These are phyloP conservation scores for Rosalia funebris DNA, from an alignment of 2,888 invertebrate species.

Conservation along the genomic window DNA sequence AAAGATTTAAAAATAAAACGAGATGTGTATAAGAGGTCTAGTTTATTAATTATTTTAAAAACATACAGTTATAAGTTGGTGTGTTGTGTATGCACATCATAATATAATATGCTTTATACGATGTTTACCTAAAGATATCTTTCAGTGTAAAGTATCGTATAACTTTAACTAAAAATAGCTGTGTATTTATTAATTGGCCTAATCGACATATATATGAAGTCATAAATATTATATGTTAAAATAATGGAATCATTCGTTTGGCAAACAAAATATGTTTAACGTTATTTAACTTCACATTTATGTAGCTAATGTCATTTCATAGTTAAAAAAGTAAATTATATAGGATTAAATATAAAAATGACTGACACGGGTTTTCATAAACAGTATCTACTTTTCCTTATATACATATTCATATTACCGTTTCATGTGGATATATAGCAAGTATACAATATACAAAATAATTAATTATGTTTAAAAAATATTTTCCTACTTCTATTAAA, in stretches of 20 bases:
- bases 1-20: conserved; percentile 1
- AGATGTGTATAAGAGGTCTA: conserved; percentile 45
- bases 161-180: too few species aligned
- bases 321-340: too few species aligned
- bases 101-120: conserved; percentile 4
- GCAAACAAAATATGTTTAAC: too few species aligned
- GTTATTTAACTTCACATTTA: too few species aligned
- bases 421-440: conserved; percentile 31
- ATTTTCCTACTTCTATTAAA: conserved; percentile 37
- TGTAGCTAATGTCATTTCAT: too few species aligned
- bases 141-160: conserved; percentile 9
- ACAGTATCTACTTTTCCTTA: conserved; percentile 34
- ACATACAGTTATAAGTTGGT: too few species aligned
- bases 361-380: conserved; percentile 30
- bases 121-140: conserved; percentile 20
- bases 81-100: conserved; percentile 39
- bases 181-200: too few species aligned
- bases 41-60: conserved; percentile 53
- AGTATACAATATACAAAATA: conserved; percentile 26
- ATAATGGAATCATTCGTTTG: too few species aligned
- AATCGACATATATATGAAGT: too few species aligned
- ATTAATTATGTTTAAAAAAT: conserved; percentile 17
- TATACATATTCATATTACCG: conserved; percentile 46
- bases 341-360: conserved; percentile 17
- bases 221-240: too few species aligned